phyloP scores from a whole-genome alignment of 2,888 invertebrate genomes.

The Apotomis betuletana region DNA sequence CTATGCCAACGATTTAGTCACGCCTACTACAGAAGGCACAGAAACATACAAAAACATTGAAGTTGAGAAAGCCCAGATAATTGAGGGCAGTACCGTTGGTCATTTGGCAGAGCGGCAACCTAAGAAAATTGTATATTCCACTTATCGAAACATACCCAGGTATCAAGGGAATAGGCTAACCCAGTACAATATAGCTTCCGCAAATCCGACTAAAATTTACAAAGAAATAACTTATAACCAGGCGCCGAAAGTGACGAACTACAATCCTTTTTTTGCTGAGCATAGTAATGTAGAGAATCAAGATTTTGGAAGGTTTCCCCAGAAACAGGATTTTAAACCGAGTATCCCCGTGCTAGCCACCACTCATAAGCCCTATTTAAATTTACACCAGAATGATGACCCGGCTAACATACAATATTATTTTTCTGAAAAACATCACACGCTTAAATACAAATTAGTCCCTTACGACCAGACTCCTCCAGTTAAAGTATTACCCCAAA shows the following conservation, averaged over 20 bases:
- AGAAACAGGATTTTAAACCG: constrained; percentile 60
- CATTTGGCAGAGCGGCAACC: constrained; percentile 60
- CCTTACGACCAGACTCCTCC: constrained; percentile 81
- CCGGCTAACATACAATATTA: constrained; percentile 68
- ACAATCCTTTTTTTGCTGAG: constrained; percentile 59
- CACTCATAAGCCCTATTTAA: constrained; percentile 65
- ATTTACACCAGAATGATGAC: constrained; percentile 62
- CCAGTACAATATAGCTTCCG: constrained; percentile 76
- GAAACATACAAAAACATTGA: constrained; percentile 65
- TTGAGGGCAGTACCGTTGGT: constrained; percentile 61
- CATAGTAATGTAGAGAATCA: constrained; percentile 53
- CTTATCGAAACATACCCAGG: constrained; percentile 71
- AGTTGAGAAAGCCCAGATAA: constrained; percentile 74
- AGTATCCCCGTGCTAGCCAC: constrained; percentile 54
- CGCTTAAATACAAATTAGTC: constrained; percentile 74
- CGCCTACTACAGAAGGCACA: constrained; percentile 69
- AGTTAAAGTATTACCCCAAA: constrained; percentile 54
- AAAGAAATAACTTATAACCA: constrained; percentile 64
- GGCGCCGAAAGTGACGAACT: constrained; percentile 58
- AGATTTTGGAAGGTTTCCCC: constrained; percentile 58
- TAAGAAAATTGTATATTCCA: constrained; percentile 64
- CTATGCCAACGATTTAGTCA: constrained; percentile 84
- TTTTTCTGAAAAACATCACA: constrained; percentile 65
- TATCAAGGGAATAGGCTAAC: constrained; percentile 78
- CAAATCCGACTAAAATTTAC: constrained; percentile 74